Conservation (phyloP, 2,888 invertebrate species). For the Volucella bombylans region DNA sequence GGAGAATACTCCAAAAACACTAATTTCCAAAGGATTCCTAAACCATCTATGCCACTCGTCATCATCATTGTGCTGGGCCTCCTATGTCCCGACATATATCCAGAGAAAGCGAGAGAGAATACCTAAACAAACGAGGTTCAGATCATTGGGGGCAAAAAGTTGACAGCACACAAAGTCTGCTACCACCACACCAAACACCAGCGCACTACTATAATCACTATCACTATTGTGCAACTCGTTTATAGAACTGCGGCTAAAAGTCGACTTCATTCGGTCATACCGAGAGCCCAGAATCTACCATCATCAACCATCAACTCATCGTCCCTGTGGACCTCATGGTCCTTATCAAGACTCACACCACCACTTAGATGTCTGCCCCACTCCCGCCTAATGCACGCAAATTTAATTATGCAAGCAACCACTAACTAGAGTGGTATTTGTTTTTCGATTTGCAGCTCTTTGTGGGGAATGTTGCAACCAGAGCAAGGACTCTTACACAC, state of each 20-base stretch:
- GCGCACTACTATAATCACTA: slow-evolving; percentile 17
- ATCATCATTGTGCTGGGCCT: neutral
- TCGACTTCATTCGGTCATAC: slow-evolving; percentile 52
- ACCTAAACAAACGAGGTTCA: slow-evolving; percentile 59
- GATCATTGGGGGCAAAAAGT: slow-evolving; percentile 68
- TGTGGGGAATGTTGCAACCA: slow-evolving; percentile 66
- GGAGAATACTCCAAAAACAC: slow-evolving; percentile 21
- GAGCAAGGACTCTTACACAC: neutral
- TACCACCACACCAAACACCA: slow-evolving; percentile 25
- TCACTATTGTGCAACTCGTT: slow-evolving; percentile 49
- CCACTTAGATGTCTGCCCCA: neutral
- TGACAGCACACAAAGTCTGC: slow-evolving; percentile 67
- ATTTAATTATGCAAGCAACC: slow-evolving; percentile 73
- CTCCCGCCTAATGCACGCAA: slow-evolving; percentile 69
- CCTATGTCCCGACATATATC: neutral
- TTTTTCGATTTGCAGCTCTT: slow-evolving; percentile 73
- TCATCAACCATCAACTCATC: neutral
- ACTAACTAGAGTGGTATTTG: slow-evolving; percentile 74
- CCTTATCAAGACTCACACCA: slow-evolving; percentile 39
- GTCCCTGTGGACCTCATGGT: neutral
- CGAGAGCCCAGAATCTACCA: too few relatives aligned
- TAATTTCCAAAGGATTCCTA: slow-evolving; percentile 64
- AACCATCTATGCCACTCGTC: slow-evolving; percentile 7
- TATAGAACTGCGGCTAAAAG: slow-evolving; percentile 54
- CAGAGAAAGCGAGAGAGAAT: slow-evolving; percentile 45